Evolutionary conservation across 2,797 vertebrate genomes (phyloP).

Genomic region (Gymnocypris eckloni): DNA sequence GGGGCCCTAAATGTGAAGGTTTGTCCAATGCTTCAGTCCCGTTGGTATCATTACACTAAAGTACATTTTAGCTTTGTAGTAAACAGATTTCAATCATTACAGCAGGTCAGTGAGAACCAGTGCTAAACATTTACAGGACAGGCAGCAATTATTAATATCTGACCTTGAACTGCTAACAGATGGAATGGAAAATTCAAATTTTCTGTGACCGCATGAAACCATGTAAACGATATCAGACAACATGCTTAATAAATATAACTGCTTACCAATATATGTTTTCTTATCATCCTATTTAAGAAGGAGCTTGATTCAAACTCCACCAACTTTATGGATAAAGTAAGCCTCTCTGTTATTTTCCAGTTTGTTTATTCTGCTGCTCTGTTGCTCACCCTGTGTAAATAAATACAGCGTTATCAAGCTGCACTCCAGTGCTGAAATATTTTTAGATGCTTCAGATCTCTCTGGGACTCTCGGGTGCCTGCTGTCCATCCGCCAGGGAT

Average conservation of each 20-base stretch:
- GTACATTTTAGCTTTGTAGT: neutral
- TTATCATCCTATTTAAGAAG: neutral
- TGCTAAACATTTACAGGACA: conserved; percentile 3
- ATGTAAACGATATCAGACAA: neutral
- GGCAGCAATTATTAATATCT: neutral
- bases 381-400: neutral
- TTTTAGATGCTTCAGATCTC: conserved; percentile 51
- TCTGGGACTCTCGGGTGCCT: conserved; percentile 29
- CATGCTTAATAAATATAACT: neutral
- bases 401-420: conserved; percentile 1
- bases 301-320: neutral
- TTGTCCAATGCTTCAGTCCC: neutral
- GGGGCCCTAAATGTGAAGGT: neutral
- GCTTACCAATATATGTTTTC: neutral
- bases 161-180: conserved; percentile 5
- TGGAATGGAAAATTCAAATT: neutral
- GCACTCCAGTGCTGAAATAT: conserved; percentile 32
- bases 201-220: neutral
- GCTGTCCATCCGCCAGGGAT: neutral
- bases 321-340: neutral
- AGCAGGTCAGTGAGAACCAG: neutral
- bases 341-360: neutral
- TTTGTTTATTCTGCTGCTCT: conserved; percentile 3
- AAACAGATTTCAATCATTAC: neutral
- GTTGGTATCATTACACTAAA: neutral